These are phyloP conservation scores for Neelides folsomi DNA, from an alignment of 2,888 invertebrate genomes.

Conservation along the genomic window DNA sequence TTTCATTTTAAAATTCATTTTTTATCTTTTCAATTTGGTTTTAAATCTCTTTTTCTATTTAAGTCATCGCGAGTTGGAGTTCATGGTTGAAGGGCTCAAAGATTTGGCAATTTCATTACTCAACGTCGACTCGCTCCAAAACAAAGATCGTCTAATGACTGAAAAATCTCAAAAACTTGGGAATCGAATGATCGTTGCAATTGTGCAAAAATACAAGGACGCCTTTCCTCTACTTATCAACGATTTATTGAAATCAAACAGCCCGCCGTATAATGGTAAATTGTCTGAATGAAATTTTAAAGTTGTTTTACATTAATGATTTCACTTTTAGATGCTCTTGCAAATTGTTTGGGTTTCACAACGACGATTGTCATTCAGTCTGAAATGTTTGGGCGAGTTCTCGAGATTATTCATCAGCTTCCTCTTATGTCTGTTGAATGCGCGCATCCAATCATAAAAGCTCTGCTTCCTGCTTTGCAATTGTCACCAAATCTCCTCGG, in stretches of 20 bases:
- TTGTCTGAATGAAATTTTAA: not conserved
- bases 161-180: conserved; percentile 17
- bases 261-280: conserved; percentile 22
- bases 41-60: too few species aligned
- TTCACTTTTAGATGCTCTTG: conserved; percentile 18
- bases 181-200: conserved; percentile 13
- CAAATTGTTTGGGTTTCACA: conserved; percentile 12
- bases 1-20: too few species aligned
- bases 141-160: conserved; percentile 6
- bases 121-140: conserved; percentile 11
- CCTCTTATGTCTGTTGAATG: conserved; percentile 23
- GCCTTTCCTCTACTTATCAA: conserved; percentile 18
- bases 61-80: conserved; percentile 15
- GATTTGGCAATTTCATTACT: conserved; percentile 22
- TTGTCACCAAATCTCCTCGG: conserved; percentile 19
- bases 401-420: conserved; percentile 24
- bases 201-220: conserved; percentile 13
- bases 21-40: too few species aligned
- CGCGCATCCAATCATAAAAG: conserved; percentile 20
- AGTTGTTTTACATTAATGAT: not conserved
- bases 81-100: conserved; percentile 23
- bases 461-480: conserved; percentile 21
- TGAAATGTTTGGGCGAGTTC: conserved; percentile 12
- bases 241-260: conserved; percentile 16
- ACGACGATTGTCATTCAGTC: conserved; percentile 15